Evolutionary conservation across 2,113 vertebrate genomes (phyloP), one percentile per base, ranked within the genome.

Genomic region (Pseudopipra pipra): DNA sequence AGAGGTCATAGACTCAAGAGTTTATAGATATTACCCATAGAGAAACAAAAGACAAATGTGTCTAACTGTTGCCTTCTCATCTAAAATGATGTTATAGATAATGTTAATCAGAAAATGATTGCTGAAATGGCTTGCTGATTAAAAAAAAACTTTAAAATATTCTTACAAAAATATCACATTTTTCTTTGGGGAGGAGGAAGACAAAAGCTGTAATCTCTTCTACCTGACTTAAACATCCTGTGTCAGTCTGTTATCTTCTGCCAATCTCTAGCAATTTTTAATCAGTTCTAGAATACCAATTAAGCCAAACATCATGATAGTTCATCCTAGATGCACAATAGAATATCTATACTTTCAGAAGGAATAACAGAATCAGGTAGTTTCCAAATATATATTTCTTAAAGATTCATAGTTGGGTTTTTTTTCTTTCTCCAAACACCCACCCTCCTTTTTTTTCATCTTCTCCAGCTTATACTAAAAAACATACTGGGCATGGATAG

Each of bases 151-250:
- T 27, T 46, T 4, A 25, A 90, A 79, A 63, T 15, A 63, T 31
- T 68, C 55, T 31, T 51, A 1, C 6, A 24, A 46, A 59, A 33
- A 8, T 9, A 27, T 6, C 6, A 4, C 0, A 1, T 12, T 56
- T 75, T 77, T 37, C 12, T 22, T 1, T 55, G 4, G 5, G 9
- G 4, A 39, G 2, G 2, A 27, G 8, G 6, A 59, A 75, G 5
- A 51, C 7, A 75, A 78, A 80, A 62, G 2, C 9, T 59, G 12
- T 14, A 5, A 5, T 55, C 12, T 73, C 12, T 71, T 46, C 12
- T 44, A 68, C 8, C 14, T 31, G 31, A 43, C 19, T 65, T 71
- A 39, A 52, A 55, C 3, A 51, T 59, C 4, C 18, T 27, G 1
- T 46, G 6, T 43, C 51, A 81, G 12, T 28, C 13, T 67, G 23